Evolutionary conservation across 2,797 vertebrate species (phyloP), one percentile per base, ranked within the genome.

Genomic region (Sitta carolinensis): DNA sequence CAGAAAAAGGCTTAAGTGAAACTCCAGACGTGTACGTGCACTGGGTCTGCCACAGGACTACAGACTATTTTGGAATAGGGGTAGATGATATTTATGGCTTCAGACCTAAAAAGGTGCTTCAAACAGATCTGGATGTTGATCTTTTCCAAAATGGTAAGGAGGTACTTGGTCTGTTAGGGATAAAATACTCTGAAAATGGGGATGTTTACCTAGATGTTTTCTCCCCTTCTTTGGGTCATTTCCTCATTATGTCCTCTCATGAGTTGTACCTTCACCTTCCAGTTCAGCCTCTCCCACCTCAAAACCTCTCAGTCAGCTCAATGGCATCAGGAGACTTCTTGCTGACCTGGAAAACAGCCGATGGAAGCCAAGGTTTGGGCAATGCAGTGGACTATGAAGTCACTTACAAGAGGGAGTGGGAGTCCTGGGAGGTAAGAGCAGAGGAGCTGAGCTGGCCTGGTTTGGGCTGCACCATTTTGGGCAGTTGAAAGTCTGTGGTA

Each of bases 371-470:
- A 50, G 79, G 40, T 63, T 48, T 97, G 86, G 68, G 86, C 15
- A 25, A 19, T 8, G 52, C 50, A 4, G 47, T 98, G 80, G 92
- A 97, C 32, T 98, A 96, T 21, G 97, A 98, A 93, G 96, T 98
- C 50, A 30, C 36, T 63, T 98, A 97, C 91, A 97, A 92, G 87
- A 19, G 57, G 40, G 61, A 87, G 2, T 96, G 97, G 95, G 97
- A 98, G 45, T 45, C 96, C 67, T 98, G 98, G 98, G 96, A 98
- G 98, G 98, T 98, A 97, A 66, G 93, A 68, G 61, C 1, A 0
- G 68, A 87, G 45, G 7, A 66, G 32, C 25, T 2, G 13, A 57
- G 21, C 81, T 70, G n/a, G 18, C 30, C 40, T 67, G 61, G 9
- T 40, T 73, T 13, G 7, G 43, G 27, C 26, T 70, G 67, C 52